Base-by-base conservation (phyloP, 1,140 invertebrate species). In the Nephila pilipes region DNA sequence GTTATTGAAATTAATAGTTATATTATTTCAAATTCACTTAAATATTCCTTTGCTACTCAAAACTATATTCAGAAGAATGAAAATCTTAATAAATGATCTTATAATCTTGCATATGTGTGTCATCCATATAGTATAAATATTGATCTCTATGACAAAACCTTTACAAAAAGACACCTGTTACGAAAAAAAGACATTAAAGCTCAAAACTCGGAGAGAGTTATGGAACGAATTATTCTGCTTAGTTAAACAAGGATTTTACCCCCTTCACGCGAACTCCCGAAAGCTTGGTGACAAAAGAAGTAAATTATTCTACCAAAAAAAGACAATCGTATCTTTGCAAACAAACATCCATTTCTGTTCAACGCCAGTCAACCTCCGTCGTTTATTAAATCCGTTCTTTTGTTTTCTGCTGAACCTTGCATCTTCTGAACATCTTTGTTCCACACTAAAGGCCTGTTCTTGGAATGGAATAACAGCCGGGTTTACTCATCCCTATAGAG, bases 301-400 rank as follows among this genome's bases (percentile, higher is more conserved):
- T n/a, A 65, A 87, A 87, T 87, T 87, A 32, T 87, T 38, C 36
- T 29, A 20, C 8, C n/a, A n/a, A n/a, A n/a, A 46, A 46, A 65
- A 60, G 38, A 87, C 60, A 65, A 87, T 60, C 32, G 36, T 14
- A 87, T 85, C 85, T 87, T 87, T 87, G 85, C 58, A 58, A 65
- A 87, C 60, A 87, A 46, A 60, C 85, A 87, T 87, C 57, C 57
- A 87, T 87, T 65, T 87, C 65, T 63, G 57, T 87, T 87, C 55
- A 58, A 69, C 16, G n/a, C 22, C 29, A 46, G 85, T 58, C 57
- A 36, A 69, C 58, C 46, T 69, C 29, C 85, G 20, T 32, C 55
- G 57, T 87, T 65, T 87, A 87, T 87, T 87, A 87, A 87, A 87
- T 65, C 60, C 20, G 25, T 22, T 32, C 38, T 38, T 65, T 87